Evolutionary conservation across 2,888 invertebrate genomes (phyloP).

Genomic region (Drosophila demipolita): DNA sequence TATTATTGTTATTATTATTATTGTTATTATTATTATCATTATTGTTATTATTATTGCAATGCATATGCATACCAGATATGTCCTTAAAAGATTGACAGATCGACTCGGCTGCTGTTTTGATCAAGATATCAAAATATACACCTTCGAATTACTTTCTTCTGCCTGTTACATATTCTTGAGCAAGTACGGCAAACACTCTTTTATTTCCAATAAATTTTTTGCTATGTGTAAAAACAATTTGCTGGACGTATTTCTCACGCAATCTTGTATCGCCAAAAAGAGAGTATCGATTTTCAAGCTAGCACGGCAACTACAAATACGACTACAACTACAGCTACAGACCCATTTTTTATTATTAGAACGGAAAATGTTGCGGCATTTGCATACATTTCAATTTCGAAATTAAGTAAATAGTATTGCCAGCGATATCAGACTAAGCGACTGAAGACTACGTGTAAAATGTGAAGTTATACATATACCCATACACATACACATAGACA

Average conservation of each 20-base stretch:
- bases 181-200: background rate
- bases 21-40: too few species aligned
- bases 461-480: slow-evolving; percentile 46
- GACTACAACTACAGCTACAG: background rate
- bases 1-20: too few species aligned
- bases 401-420: slow-evolving; percentile 35
- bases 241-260: slow-evolving; percentile 33
- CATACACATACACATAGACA: slow-evolving; percentile 21
- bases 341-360: slow-evolving; percentile 16
- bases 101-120: background rate
- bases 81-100: background rate
- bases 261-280: slow-evolving; percentile 49
- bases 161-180: background rate
- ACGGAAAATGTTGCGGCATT: slow-evolving; percentile 33
- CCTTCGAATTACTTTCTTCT: background rate
- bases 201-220: background rate
- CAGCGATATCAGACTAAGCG: slow-evolving; percentile 18
- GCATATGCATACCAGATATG: background rate
- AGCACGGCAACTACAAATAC: slow-evolving; percentile 12
- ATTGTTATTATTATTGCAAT: background rate
- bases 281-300: slow-evolving; percentile 68
- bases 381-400: slow-evolving; percentile 50
- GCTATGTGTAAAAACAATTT: slow-evolving; percentile 12
- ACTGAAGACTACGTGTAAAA: slow-evolving; percentile 29
- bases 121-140: background rate